Conservation (phyloP, 35 echinoderm and acorn worm species). For the Lytechinus pictus region DNA sequence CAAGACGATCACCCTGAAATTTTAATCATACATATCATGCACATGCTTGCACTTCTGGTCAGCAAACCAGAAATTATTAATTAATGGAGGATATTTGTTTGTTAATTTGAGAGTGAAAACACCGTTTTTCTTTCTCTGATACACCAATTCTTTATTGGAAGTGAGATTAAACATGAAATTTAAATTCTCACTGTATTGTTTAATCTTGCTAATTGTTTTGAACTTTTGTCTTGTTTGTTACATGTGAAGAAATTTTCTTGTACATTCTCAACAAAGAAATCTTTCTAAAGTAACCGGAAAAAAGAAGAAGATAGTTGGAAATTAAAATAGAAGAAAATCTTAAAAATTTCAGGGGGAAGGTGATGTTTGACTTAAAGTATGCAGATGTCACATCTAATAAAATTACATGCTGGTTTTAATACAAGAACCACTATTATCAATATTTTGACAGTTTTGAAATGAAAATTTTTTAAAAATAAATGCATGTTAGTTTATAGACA, state of each 20-base stretch:
- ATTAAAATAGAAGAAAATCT: too few species aligned
- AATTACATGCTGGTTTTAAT: too few species aligned
- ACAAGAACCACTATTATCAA: too few species aligned
- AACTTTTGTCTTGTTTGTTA: not conserved
- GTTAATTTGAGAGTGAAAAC: not conserved
- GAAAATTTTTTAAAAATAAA: too few species aligned
- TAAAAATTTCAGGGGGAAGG: not conserved
- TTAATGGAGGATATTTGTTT: not conserved
- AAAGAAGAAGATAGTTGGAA: not conserved
- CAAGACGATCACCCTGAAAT: not conserved
- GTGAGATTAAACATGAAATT: not conserved
- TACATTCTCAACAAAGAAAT: not conserved
- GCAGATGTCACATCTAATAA: too few species aligned
- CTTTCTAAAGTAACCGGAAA: not conserved
- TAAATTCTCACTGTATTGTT: not conserved
- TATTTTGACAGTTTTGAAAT: too few species aligned
- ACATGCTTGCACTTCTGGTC: not conserved
- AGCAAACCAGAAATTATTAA: not conserved
- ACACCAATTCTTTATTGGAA: not conserved
- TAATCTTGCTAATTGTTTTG: not conserved
- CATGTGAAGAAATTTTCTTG: not conserved
- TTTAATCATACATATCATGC: not conserved
- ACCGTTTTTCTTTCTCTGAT: not conserved
- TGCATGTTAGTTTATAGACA: too few species aligned
- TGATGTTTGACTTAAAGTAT: too few species aligned